Base-by-base conservation (phyloP, 2,113 vertebrate genomes). In the Oreochromis spilurus region DNA sequence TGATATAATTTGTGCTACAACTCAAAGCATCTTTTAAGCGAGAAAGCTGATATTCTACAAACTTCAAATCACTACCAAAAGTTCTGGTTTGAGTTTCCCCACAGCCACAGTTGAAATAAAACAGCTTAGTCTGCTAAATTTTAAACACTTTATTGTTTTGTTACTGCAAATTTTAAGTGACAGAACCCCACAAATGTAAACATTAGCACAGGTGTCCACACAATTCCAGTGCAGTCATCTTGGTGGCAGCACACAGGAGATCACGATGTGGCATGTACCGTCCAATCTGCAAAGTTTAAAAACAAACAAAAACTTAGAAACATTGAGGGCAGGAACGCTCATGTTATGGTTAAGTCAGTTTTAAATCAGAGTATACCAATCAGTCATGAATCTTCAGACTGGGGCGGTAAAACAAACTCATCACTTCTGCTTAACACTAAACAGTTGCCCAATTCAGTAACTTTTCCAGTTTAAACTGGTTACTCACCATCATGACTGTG, bases 391-490 rank as follows among this genome's bases (percentile, higher is more conserved):
- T 81, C 2, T 79, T 95, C 94, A 95, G 95, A 93, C 92, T 95
- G 95, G 96, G 95, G 95, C 95, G 93, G 95, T 95, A 95, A 89
- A 57, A 72, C 6, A 2, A 67, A 17, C 3, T 94, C 93, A 95
- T 95, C 94, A 95, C 58, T 2, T 62, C 58, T 36, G 58, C 36
- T 21, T 16, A 10, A 45, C 87, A 94, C 94, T 93, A 93, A 70
- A 70, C 11, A 0, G 4, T 0, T 70, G 62, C 62, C n/a, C 2
- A 14, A 21, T 14, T 67, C 11, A 70, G 4, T 7, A 43, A 29
- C 1, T 0, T n/a, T 8, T 9, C 17, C 45, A 78, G 16, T 52
- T n/a, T 3, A 52, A 9, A 78, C 29, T 38, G 34, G 48, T 40
- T 55, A 14, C 67, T 84, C 52, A 84, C 83, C 83, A 45, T 55